phyloP scores from a whole-genome alignment of 2,113 vertebrate species.

The Thomomys bottae region DNA sequence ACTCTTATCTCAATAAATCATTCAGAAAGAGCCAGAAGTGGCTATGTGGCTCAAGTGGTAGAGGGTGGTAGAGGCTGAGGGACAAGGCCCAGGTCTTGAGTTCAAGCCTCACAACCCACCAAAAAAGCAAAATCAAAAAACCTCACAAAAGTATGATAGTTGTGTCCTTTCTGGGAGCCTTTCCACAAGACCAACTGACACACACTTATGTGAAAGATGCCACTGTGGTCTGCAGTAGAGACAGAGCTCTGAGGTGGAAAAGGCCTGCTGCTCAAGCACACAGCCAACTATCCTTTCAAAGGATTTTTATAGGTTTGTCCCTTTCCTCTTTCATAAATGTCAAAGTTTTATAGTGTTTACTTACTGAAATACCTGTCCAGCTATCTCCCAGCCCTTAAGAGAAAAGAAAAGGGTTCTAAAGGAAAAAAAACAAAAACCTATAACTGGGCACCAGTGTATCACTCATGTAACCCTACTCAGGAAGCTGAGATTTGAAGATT shows the following conservation, averaged over 20 bases:
- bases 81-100: no score
- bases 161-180: background rate
- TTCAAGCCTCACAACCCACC: no score
- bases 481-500: no score
- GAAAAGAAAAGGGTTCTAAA: background rate
- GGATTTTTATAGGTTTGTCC: background rate
- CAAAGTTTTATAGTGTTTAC: slow-evolving; percentile 21
- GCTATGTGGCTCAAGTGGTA: no score
- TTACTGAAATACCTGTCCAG: slow-evolving; percentile 16
- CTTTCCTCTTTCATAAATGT: slow-evolving; percentile 19
- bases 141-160: fast-evolving
- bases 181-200: background rate
- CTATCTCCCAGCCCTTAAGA: background rate
- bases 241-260: background rate
- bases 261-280: background rate
- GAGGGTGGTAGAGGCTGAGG: no score
- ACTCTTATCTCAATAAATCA: no score
- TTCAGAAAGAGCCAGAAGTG: no score
- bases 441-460: no score
- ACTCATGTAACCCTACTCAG: no score
- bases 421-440: background rate
- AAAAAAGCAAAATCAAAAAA: no score
- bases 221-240: fast-evolving
- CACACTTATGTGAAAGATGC: background rate
- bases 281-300: background rate